These are phyloP conservation scores for Platichthys flesus DNA, from an alignment of 2,113 vertebrate species.

Conservation along the genomic window DNA sequence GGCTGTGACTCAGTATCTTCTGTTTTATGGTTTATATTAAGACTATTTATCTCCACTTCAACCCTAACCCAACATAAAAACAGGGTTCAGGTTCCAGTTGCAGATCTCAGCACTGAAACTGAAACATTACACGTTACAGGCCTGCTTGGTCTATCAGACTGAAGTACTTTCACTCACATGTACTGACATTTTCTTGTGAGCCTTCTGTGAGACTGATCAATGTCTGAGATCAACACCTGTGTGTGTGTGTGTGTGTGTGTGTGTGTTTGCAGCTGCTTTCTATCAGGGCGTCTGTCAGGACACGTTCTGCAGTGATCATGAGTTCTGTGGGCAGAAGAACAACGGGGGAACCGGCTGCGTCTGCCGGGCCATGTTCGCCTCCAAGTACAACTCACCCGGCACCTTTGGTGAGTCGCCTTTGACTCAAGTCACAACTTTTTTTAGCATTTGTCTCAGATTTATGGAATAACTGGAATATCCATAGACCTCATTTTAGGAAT, in stretches of 20 bases:
- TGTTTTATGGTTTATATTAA: not conserved
- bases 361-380: constrained; percentile 41
- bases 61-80: no score
- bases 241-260: not conserved
- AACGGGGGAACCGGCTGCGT: constrained; percentile 13
- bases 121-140: no score
- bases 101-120: no score
- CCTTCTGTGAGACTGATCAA: no score
- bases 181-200: no score
- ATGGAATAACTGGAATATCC: no score
- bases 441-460: no score
- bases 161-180: no score
- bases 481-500: no score
- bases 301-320: constrained; percentile 38
- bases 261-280: constrained; percentile 4
- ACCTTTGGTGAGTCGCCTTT: constrained; percentile 12
- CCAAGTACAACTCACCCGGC: constrained; percentile 1
- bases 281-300: constrained; percentile 24
- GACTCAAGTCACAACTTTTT: not conserved
- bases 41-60: no score
- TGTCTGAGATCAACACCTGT: not conserved
- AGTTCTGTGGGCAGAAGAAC: constrained; percentile 40
- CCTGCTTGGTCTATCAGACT: no score
- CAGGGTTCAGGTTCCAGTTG: no score
- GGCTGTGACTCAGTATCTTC: not conserved